These are phyloP conservation scores for Tridacna crocea DNA, from an alignment of 2,888 invertebrate genomes.

Conservation along the genomic window DNA sequence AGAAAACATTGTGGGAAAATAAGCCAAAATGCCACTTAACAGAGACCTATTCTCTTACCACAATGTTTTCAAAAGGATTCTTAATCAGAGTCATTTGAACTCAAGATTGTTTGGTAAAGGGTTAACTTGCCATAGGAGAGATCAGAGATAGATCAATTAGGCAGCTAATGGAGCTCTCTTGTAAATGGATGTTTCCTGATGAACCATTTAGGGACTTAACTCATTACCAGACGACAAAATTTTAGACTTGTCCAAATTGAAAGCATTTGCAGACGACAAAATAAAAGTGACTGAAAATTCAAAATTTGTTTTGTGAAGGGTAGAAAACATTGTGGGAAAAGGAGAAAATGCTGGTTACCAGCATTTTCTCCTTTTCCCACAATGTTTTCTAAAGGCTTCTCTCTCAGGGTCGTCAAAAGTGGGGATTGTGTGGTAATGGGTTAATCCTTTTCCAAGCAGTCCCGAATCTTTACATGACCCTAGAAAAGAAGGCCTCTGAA, in stretches of 20 bases:
- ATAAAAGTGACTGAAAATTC: no score
- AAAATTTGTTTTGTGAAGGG: no score
- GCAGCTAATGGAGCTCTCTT: constrained; percentile 2
- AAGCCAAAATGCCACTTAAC: background rate
- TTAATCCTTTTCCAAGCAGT: no score
- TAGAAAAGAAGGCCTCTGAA: no score
- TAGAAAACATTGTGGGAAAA: constrained; percentile 1
- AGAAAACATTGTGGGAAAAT: background rate
- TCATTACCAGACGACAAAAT: no score
- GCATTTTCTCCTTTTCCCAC: background rate
- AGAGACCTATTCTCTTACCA: background rate
- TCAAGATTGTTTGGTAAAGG: background rate
- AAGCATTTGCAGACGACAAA: background rate
- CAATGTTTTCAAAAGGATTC: background rate
- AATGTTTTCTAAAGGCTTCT: no score
- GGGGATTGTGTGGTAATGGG: no score
- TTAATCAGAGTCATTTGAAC: background rate
- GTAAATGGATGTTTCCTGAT: background rate
- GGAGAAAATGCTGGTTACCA: background rate
- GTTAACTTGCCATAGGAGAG: background rate
- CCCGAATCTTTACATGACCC: no score
- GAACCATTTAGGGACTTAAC: background rate
- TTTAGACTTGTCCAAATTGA: background rate
- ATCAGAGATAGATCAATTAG: constrained; percentile 24
- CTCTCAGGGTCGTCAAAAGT: no score